Evolutionary conservation across 2,797 vertebrate genomes (phyloP), one percentile per base, ranked within the genome.

Genomic region (Amphiprion clarkii): DNA sequence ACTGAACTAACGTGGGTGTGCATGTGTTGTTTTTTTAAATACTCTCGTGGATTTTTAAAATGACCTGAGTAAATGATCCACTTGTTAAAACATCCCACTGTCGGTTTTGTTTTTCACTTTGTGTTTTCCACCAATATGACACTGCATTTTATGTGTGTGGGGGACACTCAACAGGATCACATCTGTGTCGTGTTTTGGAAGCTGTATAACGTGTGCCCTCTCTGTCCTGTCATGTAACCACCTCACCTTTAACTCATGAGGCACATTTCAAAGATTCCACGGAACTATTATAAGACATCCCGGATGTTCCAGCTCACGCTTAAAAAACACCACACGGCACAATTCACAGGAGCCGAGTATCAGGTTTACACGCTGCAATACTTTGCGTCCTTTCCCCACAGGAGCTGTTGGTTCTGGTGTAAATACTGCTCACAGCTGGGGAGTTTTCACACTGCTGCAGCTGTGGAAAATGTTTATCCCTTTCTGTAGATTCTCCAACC

Each of bases 221-320:
- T 67, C 21, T 2, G 33, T n/a, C n/a, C 23, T 59, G 70, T 42
- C 21, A 11, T 21, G 69, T 54, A 67, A 62, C 31, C 49, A 13
- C n/a, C 6, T 61, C 76, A 81, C 73, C 82, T 86, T 69, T 56
- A 74, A 84, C 80, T 10, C 40, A 29, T 16, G 1, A 16, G 74
- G 63, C 65, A 74, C 73, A 63, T 78, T 82, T 80, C 33, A 79
- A 48, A 68, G 48, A 86, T 88, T 87, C 83, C 63, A 7, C 6
- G 17, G 76, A 76, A 64, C 81, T 88, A 88, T 87, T 68, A 81
- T 82, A 78, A 84, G 84, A 67, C 60, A 42, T 33, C 14, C 40
- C 40, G 13, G 60, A 64, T 29, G 63, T 14, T n/a, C 12, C 42
- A 61, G 27, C 65, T 27, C 70, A 55, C 48, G 31, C 68, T 21